Conservation (phyloP, 1,140 invertebrate genomes). For the Macrobrachium rosenbergii region DNA sequence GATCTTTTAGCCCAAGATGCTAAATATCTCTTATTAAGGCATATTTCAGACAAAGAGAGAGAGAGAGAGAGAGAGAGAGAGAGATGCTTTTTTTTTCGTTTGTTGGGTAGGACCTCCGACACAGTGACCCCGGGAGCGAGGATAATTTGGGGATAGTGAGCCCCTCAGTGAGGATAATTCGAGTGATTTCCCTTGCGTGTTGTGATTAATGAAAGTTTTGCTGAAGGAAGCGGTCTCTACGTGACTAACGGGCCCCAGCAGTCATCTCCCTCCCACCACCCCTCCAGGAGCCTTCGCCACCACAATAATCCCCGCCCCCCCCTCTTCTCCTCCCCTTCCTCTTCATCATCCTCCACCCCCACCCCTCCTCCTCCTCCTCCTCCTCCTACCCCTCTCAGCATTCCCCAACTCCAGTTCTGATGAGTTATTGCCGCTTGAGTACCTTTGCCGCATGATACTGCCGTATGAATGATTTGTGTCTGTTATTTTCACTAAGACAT, state of each 20-base stretch:
- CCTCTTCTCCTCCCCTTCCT: too few relatives aligned
- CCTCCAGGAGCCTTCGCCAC: not conserved
- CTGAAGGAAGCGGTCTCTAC: conserved; percentile 42
- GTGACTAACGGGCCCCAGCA: conserved; percentile 20
- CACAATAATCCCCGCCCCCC: not conserved
- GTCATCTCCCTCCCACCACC: not conserved
- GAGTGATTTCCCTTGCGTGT: conserved; percentile 57
- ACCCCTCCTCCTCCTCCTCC: not conserved
- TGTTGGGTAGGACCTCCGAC: not conserved
- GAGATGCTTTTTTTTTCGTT: not conserved
- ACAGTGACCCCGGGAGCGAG: conserved; percentile 30
- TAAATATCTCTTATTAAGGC: too few relatives aligned
- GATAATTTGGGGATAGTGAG: conserved; percentile 51
- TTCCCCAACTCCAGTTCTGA: too few relatives aligned
- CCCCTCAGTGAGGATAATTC: conserved; percentile 48
- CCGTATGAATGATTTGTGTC: too few relatives aligned
- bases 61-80: conserved; percentile 4
- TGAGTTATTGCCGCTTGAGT: too few relatives aligned
- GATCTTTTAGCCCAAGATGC: too few relatives aligned
- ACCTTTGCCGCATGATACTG: too few relatives aligned
- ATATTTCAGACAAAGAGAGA: not conserved
- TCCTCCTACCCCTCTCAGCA: not conserved
- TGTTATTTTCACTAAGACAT: too few relatives aligned
- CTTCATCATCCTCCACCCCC: not conserved
- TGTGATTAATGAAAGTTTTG: conserved; percentile 63